Percentiles rank a stretch among this genome's conserved stretches.
Conservation (phyloP, 1,140 invertebrate genomes). For the Drosophila virilis region DNA sequence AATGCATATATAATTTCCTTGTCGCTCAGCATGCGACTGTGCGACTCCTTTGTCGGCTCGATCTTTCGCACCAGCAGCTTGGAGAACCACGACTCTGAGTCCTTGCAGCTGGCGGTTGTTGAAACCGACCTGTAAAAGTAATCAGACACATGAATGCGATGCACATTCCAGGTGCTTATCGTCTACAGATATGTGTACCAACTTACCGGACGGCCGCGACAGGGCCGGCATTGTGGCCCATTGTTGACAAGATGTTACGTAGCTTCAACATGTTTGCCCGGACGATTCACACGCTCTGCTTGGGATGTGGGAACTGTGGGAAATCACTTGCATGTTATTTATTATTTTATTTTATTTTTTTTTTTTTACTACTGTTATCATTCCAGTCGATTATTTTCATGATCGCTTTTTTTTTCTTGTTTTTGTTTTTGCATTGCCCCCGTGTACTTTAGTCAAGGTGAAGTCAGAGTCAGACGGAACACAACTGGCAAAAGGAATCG, state of each 20-base stretch:
- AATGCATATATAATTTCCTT: conserved; percentile 97
- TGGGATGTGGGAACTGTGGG: conserved; percentile 53
- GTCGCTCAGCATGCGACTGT: conserved; percentile 96
- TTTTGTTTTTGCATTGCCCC: conserved; percentile 45
- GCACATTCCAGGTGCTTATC: conserved; percentile 2
- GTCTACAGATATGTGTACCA: not conserved
- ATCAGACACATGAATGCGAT: not conserved
- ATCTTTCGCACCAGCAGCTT: conserved; percentile 95
- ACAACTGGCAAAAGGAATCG: conserved; percentile 47
- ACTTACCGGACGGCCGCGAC: conserved; percentile 53
- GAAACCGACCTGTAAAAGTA: conserved; percentile 48
- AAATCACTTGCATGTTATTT: conserved; percentile 55
- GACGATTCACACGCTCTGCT: conserved; percentile 27
- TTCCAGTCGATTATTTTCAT: conserved; percentile 17
- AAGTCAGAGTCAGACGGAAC: conserved; percentile 72
- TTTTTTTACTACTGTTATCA: conserved; percentile 56
- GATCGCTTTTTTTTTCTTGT: conserved; percentile 12
- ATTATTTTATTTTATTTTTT: too few relatives aligned
- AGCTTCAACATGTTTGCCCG: conserved; percentile 65
- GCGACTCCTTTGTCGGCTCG: conserved; percentile 97
- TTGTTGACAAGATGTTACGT: conserved; percentile 63
- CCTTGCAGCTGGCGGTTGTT: conserved; percentile 59
- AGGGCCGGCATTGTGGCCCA: conserved; percentile 40
- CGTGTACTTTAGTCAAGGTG: conserved; percentile 79
- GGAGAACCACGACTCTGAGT: conserved; percentile 92